A percentile compares a stretch with the other conserved stretches of the same genome.
Evolutionary conservation across 1,140 invertebrate species (phyloP).

Genomic region (Drosophila punjabiensis): DNA sequence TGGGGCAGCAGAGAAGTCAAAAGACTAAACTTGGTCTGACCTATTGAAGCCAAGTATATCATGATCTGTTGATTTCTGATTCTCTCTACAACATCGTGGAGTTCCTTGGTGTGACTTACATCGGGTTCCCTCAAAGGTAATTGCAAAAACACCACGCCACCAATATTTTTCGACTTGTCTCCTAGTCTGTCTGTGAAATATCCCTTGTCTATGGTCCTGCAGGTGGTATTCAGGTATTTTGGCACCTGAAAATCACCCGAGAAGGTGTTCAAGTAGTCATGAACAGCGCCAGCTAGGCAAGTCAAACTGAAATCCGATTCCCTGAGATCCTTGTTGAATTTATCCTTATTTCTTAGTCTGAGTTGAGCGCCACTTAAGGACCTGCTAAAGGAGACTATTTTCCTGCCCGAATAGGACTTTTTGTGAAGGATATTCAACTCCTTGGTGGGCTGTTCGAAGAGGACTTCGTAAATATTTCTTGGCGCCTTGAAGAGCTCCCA

Average conservation of each 20-base stretch:
- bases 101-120: conserved; percentile 70
- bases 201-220: conserved; percentile 85
- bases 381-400: conserved; percentile 91
- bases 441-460: conserved; percentile 86
- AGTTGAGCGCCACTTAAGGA: conserved; percentile 87
- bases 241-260: conserved; percentile 58
- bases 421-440: conserved; percentile 88
- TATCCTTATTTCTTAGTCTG: conserved; percentile 84
- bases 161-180: conserved; percentile 72
- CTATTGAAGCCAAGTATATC: conserved; percentile 89
- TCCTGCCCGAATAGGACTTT: conserved; percentile 90
- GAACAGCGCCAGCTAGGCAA: conserved; percentile 73
- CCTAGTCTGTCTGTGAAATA: conserved; percentile 73
- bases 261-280: conserved; percentile 75
- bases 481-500: conserved; percentile 87
- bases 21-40: conserved; percentile 89
- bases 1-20: conserved; percentile 89
- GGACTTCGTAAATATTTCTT: conserved; percentile 87
- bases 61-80: conserved; percentile 88
- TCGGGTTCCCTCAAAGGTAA: conserved; percentile 85
- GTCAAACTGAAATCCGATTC: conserved; percentile 90
- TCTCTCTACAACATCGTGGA: conserved; percentile 87
- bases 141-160: conserved; percentile 85
- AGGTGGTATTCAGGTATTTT: conserved; percentile 84
- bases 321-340: conserved; percentile 87